Conservation (phyloP, 2,797 vertebrate genomes). For the Tragopan temminckii region DNA sequence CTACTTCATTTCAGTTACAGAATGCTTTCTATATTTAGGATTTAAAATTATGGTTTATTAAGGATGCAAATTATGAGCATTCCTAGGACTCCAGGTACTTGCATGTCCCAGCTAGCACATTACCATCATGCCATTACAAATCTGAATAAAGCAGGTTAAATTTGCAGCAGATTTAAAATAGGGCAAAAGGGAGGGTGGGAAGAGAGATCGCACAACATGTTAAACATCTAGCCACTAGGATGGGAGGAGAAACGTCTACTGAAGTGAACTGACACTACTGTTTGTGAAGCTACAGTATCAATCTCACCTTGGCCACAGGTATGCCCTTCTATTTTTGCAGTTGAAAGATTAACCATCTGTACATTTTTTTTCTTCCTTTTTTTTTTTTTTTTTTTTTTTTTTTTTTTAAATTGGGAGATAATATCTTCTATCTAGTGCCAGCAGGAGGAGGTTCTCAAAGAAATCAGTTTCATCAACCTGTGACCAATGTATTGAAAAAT, state of each 20-base stretch:
- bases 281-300: not conserved
- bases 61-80: slow-evolving; percentile 63
- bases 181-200: not conserved
- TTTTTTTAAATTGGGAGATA: not conserved
- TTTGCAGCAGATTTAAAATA: slow-evolving; percentile 46
- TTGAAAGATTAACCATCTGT: not conserved
- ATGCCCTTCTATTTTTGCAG: not conserved
- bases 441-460: slow-evolving; percentile 19
- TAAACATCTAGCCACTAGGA: not conserved
- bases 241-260: not conserved
- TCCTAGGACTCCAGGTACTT: slow-evolving; percentile 44
- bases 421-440: slow-evolving; percentile 1
- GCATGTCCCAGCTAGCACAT: slow-evolving; percentile 58
- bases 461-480: not conserved
- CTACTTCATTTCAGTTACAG: slow-evolving; percentile 16
- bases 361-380: not conserved
- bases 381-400: not conserved
- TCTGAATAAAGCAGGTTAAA: slow-evolving; percentile 32
- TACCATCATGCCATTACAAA: slow-evolving; percentile 40
- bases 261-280: not conserved
- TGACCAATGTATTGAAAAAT: slow-evolving; percentile 27
- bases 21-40: slow-evolving; percentile 61
- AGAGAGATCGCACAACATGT: not conserved
- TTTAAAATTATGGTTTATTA: slow-evolving; percentile 69
- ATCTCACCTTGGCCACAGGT: not conserved